Conservation (phyloP, 2,888 invertebrate genomes). For the Macrosiphum euphorbiae region DNA sequence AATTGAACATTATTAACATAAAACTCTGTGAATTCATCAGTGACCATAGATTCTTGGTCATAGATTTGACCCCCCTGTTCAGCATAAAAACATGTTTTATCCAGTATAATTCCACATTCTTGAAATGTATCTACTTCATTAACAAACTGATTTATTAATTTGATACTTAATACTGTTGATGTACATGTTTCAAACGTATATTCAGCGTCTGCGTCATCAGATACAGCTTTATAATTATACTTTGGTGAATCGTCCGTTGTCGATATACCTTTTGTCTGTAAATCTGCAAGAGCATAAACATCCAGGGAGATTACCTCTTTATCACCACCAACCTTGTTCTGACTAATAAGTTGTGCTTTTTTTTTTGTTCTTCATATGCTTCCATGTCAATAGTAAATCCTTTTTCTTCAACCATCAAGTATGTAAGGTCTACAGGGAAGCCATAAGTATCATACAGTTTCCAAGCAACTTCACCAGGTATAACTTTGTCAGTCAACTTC, state of each 20-base stretch:
- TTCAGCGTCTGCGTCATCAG: conserved; percentile 77
- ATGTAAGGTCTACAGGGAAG: conserved; percentile 97
- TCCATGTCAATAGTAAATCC: conserved; percentile 88
- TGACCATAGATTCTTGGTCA: conserved; percentile 93
- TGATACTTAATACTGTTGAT: conserved; percentile 82
- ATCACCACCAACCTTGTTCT: conserved; percentile 85
- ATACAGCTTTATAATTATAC: conserved; percentile 84
- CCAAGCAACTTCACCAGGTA: conserved; percentile 91
- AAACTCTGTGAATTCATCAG: conserved; percentile 87
- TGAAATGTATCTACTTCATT: conserved; percentile 84
- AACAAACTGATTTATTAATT: conserved; percentile 87
- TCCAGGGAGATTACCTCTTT: conserved; percentile 91
- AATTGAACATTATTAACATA: conserved; percentile 89
- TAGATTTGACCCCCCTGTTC: conserved; percentile 99
- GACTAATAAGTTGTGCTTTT: conserved; percentile 86
- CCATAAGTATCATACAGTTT: conserved; percentile 98
- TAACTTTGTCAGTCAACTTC: conserved; percentile 77
- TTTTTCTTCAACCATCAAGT: conserved; percentile 97
- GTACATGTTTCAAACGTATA: conserved; percentile 73
- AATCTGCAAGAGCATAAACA: conserved; percentile 92
- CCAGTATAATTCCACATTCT: conserved; percentile 91
- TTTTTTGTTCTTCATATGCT: conserved; percentile 93
- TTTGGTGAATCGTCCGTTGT: conserved; percentile 93
- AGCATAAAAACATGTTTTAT: conserved; percentile 96
- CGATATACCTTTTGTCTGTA: conserved; percentile 82